Evolutionary conservation across 2,797 vertebrate genomes (phyloP).

Genomic region (Molothrus aeneus): DNA sequence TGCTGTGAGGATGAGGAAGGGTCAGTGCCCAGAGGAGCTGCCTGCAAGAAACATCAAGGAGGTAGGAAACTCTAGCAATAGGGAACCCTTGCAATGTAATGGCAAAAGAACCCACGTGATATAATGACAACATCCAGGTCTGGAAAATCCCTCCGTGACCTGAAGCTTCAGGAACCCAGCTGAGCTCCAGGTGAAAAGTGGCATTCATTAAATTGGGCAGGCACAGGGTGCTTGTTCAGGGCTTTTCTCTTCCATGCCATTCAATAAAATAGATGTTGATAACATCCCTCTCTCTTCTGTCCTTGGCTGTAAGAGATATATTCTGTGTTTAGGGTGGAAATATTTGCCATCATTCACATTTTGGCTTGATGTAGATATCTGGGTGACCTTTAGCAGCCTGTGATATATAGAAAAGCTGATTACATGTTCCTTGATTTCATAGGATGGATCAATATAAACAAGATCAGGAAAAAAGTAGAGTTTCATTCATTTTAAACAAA

Average conservation of each 20-base stretch:
- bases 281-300: neutral
- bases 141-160: neutral
- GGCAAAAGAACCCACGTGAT: no score
- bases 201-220: neutral
- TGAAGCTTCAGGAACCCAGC: neutral
- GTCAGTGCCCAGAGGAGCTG: no score
- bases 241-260: neutral
- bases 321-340: neutral
- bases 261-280: neutral
- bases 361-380: neutral
- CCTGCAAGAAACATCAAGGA: no score
- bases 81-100: no score
- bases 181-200: neutral
- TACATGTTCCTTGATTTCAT: slow-evolving; percentile 10
- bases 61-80: no score
- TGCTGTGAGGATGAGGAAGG: no score
- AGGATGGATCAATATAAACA: slow-evolving; percentile 9
- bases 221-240: neutral
- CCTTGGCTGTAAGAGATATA: neutral
- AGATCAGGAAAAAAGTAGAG: neutral
- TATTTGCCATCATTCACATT: neutral
- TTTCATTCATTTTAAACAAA: neutral
- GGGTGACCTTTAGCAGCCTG: slow-evolving; percentile 48
- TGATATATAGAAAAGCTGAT: slow-evolving; percentile 48
- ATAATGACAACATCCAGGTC: neutral